phyloP scores from a whole-genome alignment of 2,888 invertebrate species.

The Ophioninae sp. region DNA sequence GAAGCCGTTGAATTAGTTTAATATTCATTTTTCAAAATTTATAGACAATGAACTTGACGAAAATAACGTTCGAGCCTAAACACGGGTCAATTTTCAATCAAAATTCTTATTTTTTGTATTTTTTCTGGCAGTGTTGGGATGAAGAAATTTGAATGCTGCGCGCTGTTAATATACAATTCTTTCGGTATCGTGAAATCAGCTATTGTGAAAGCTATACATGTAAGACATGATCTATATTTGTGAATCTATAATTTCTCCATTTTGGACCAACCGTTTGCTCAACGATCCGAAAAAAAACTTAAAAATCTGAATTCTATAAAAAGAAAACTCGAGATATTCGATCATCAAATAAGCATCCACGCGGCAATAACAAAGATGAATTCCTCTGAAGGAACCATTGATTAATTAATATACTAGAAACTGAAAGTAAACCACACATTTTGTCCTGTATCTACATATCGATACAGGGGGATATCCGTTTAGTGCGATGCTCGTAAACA shows the following conservation, averaged over 20 bases:
- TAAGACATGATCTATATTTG: too few species aligned
- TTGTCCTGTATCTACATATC: constrained; percentile 39
- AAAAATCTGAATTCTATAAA: background rate
- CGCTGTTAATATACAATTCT: background rate
- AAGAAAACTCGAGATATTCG: background rate
- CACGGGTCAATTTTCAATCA: background rate
- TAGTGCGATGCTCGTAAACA: constrained; percentile 29
- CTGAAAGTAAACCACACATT: constrained; percentile 1
- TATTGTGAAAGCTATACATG: too few species aligned
- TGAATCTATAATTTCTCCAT: too few species aligned
- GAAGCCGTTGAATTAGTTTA: background rate
- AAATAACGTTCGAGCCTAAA: background rate
- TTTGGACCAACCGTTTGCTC: too few species aligned
- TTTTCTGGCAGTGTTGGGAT: background rate
- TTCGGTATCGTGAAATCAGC: too few species aligned
- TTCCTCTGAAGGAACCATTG: constrained; percentile 79
- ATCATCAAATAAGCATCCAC: constrained; percentile 64
- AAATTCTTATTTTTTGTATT: background rate
- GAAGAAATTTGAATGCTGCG: background rate
- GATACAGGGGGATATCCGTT: constrained; percentile 5
- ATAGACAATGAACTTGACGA: background rate
- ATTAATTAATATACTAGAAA: constrained; percentile 69
- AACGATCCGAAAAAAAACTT: too few species aligned
- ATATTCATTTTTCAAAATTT: background rate
- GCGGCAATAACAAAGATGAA: constrained; percentile 80